Percentiles rank a stretch among this genome's conserved stretches.
These are phyloP conservation scores for Microhierax caerulescens DNA, from an alignment of 2,797 vertebrate species.

Conservation along the genomic window DNA sequence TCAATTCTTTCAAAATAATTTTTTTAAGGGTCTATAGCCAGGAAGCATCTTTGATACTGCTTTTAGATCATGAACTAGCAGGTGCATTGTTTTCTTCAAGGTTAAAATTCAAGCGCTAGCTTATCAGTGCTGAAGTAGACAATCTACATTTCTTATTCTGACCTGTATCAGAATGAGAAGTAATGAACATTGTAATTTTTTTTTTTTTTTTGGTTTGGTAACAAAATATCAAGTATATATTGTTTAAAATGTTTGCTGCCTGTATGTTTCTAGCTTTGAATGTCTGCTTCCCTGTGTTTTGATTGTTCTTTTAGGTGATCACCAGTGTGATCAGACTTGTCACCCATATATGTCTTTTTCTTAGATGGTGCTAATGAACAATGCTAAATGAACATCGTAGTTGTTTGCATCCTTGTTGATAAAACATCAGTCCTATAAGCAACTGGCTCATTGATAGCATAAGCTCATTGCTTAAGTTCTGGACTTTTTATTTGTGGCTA, in stretches of 20 bases:
- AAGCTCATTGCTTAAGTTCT: neutral
- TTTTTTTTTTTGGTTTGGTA: neutral
- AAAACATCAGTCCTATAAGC: neutral
- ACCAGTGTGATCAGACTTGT: neutral
- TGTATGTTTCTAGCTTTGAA: neutral
- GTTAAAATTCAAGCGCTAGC: neutral
- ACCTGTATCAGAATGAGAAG: neutral
- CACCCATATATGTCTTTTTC: neutral
- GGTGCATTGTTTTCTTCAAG: neutral
- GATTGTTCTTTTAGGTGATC: neutral
- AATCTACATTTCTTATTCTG: neutral
- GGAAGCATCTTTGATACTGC: neutral
- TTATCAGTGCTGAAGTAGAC: neutral
- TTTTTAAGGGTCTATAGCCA: neutral
- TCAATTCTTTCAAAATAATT: neutral
- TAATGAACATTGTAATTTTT: neutral
- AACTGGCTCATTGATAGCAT: neutral
- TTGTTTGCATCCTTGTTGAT: neutral
- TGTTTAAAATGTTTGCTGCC: neutral
- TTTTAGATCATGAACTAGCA: neutral
- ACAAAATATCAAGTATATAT: neutral
- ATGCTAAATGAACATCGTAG: neutral
- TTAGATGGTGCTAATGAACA: neutral
- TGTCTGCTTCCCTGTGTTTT: neutral
- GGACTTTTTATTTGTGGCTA: neutral